phyloP scores from a whole-genome alignment of 2,113 vertebrate genomes.

The Ictalurus furcatus region DNA sequence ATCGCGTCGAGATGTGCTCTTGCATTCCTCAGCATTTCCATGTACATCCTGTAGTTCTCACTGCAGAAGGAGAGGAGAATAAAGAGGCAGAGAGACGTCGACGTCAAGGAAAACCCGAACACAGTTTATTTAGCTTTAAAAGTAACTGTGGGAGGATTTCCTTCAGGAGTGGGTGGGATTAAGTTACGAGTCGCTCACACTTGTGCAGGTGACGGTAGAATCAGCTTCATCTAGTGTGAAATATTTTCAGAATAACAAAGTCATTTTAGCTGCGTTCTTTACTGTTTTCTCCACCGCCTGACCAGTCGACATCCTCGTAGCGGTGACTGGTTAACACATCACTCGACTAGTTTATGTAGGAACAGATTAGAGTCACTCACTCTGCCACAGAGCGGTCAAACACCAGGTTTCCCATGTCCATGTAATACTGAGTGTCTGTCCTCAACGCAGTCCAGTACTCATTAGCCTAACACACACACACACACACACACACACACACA shows the following conservation, averaged over 20 bases:
- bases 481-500: background rate
- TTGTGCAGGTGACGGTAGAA: background rate
- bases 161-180: background rate
- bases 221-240: background rate
- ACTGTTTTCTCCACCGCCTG: background rate
- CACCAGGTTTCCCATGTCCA: conserved; percentile 70
- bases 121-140: background rate
- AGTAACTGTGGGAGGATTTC: background rate
- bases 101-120: background rate
- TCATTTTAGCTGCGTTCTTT: too few relatives aligned
- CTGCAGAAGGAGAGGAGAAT: conserved; percentile 46
- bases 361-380: conserved; percentile 54
- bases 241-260: too few relatives aligned
- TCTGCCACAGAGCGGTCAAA: conserved; percentile 66
- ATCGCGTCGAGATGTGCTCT: conserved; percentile 66
- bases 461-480: conserved; percentile 55
- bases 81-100: background rate
- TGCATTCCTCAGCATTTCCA: conserved; percentile 67
- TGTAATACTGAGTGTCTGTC: conserved; percentile 67
- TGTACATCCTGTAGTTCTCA: conserved; percentile 66
- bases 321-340: background rate
- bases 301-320: background rate
- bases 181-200: background rate
- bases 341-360: background rate
- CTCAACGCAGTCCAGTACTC: conserved; percentile 68